Base-by-base conservation (phyloP, 2,797 vertebrate species). In the Gymnopithys bicolor region DNA sequence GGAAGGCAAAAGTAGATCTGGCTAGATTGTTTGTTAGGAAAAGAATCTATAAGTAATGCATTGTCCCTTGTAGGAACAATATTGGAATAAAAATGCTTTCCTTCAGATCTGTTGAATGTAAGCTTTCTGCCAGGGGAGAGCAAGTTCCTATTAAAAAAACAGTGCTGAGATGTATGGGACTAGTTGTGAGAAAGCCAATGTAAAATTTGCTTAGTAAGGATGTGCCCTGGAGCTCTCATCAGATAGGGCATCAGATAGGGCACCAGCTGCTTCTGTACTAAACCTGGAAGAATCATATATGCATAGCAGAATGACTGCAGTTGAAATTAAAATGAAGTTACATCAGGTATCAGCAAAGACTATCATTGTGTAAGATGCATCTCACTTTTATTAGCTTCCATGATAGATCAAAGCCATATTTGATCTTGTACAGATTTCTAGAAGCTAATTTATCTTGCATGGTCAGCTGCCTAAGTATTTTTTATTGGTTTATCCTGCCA, bases 371-470 rank as follows among this genome's bases (percentile, higher is more conserved):
- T 85, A 87, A 56, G 39, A 91, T 28, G 19, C 70, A 83, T 33
- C 68, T 66, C 79, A 58, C 23, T 94, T 93, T 89, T 93, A 89
- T 87, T 77, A 87, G 71, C 33, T 87, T 43, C 27, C 60, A 70
- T 17, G 8, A 33, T 51, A 91, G 64, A 85, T 85, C 84, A 94
- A 95, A 92, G 79, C 64, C 23, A 15, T 81, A 68, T 91, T 91
- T 87, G 71, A 87, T 89, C 78, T 87, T 56, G 14, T 25, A 46
- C 52, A 80, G 75, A 68, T 91, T 83, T 85, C 16, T 19, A 64
- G 60, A 59, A 75, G 66, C 33, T 91, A 51, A 92, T 75, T 80
- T 89, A 39, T 94, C 76, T 83, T 56, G 27, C 0, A 0, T 71
- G 60, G 76, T 87, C 69, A 91, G 23, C 56, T 87, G 68, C 25